Conservation (phyloP, 2,797 vertebrate species). For the Tenualosa ilisha region DNA sequence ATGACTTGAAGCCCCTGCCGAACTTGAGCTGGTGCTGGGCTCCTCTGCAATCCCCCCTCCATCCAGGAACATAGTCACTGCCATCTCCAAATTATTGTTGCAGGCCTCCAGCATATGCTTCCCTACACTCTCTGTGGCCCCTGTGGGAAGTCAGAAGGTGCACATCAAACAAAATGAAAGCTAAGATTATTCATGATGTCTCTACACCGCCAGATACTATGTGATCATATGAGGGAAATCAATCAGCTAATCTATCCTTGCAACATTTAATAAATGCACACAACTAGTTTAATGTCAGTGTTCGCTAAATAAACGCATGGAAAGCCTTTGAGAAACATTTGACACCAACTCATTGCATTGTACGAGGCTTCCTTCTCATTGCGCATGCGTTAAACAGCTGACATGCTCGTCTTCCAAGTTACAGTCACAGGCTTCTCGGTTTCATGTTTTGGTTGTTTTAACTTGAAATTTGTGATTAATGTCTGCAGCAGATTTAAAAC, state of each 20-base stretch:
- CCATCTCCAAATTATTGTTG: slow-evolving; percentile 98
- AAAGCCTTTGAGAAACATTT: neutral
- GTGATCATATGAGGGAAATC: neutral
- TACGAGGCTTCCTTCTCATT: neutral
- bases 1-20: slow-evolving; percentile 80
- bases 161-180: neutral
- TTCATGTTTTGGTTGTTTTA: neutral
- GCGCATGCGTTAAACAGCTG: slow-evolving; percentile 12
- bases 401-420: slow-evolving; percentile 7
- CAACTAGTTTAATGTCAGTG: neutral
- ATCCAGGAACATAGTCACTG: slow-evolving; percentile 98
- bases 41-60: slow-evolving; percentile 94
- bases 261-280: neutral
- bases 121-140: slow-evolving; percentile 94
- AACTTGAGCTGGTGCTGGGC: slow-evolving; percentile 95
- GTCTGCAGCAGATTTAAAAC: neutral
- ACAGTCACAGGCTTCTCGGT: neutral
- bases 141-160: slow-evolving; percentile 64
- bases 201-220: neutral
- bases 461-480: neutral
- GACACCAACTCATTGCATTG: neutral
- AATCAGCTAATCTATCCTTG: neutral
- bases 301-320: neutral
- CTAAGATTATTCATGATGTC: neutral
- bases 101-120: slow-evolving; percentile 98